Evolutionary conservation across 2,888 invertebrate genomes (phyloP).

Genomic region (Tillus elongatus): DNA sequence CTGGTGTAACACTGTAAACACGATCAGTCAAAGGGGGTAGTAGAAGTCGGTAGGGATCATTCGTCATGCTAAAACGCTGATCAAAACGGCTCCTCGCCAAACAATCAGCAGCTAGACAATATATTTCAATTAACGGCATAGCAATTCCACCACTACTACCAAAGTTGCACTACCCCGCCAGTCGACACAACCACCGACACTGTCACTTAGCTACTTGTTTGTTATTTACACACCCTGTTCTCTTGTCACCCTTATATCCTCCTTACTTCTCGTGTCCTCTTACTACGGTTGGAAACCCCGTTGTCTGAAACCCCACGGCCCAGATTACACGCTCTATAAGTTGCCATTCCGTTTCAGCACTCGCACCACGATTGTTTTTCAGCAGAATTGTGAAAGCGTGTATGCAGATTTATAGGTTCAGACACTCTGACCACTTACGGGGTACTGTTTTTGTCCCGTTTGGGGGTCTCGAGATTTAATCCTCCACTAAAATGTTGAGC

Average conservation of each 20-base stretch:
- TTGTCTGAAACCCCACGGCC: conserved; percentile 2
- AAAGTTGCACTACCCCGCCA: conserved; percentile 29
- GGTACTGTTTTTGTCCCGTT: no score
- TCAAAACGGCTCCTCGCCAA: conserved; percentile 22
- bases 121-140: conserved; percentile 39
- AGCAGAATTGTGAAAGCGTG: no score
- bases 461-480: no score
- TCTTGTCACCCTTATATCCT: conserved; percentile 12
- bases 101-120: conserved; percentile 39
- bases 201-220: conserved; percentile 41
- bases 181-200: conserved; percentile 32
- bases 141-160: neutral
- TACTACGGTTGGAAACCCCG: conserved; percentile 5
- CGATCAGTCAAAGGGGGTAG: no score
- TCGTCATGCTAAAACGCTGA: conserved; percentile 18
- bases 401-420: no score
- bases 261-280: conserved; percentile 7
- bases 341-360: neutral
- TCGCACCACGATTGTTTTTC: no score
- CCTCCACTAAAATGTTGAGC: no score
- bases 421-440: no score
- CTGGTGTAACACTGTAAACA: no score
- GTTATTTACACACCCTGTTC: conserved; percentile 36
- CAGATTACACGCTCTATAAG: neutral
- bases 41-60: conserved; percentile 15